Conservation (phyloP, 2,888 invertebrate species). For the Athetis lepigone region DNA sequence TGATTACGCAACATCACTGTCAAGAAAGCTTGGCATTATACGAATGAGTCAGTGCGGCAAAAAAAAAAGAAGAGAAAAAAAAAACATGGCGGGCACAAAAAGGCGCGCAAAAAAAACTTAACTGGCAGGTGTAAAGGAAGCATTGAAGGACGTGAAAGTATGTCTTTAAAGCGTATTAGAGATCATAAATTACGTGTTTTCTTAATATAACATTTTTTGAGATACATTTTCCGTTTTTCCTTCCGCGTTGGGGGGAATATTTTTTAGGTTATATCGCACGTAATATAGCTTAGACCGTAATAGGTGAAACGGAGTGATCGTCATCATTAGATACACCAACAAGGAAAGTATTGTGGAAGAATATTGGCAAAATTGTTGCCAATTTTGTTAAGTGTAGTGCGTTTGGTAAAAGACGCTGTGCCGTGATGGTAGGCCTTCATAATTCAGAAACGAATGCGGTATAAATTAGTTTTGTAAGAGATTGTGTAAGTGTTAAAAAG, state of each 20-base stretch:
- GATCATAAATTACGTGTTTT: slow-evolving; percentile 59
- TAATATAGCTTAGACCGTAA: slow-evolving; percentile 11
- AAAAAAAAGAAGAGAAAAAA: slow-evolving; percentile 67
- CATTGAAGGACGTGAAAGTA: slow-evolving; percentile 79
- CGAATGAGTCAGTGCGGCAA: slow-evolving; percentile 69
- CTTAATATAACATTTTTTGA: slow-evolving; percentile 30
- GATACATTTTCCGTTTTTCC: slow-evolving; percentile 10
- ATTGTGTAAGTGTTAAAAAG: too few species aligned
- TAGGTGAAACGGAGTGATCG: slow-evolving; percentile 4
- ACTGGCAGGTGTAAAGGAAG: slow-evolving; percentile 73
- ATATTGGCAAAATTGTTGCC: not conserved
- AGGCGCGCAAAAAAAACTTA: slow-evolving; percentile 70
- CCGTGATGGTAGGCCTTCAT: too few species aligned
- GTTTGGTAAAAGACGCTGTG: too few species aligned
- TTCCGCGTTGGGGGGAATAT: slow-evolving; percentile 13
- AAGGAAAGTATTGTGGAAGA: not conserved
- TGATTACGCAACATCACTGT: slow-evolving; percentile 69
- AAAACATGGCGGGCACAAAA: slow-evolving; percentile 72
- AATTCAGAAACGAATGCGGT: too few species aligned
- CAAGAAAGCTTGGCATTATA: slow-evolving; percentile 68
- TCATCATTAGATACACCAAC: not conserved
- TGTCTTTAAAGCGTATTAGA: slow-evolving; percentile 67
- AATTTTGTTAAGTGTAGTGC: not conserved
- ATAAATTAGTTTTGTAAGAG: too few species aligned
- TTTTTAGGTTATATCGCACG: slow-evolving; percentile 10